A percentile compares a stretch with the other conserved stretches of the same genome.
These are phyloP conservation scores for Todus mexicanus DNA, from an alignment of 2,797 vertebrate species.

Conservation along the genomic window DNA sequence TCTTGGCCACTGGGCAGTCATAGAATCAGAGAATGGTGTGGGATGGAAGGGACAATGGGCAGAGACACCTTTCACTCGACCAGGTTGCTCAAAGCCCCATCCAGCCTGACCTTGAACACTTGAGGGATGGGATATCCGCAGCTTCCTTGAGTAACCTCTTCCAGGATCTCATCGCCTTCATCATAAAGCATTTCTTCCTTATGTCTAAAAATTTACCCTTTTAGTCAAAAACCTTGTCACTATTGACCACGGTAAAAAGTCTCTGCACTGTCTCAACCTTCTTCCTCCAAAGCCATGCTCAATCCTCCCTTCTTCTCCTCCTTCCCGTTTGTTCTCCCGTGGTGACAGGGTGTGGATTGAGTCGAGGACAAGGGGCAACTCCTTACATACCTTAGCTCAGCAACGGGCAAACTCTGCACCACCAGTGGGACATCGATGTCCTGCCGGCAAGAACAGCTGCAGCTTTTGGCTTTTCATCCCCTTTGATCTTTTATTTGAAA, in stretches of 20 bases:
- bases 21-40: neutral
- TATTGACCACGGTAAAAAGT: neutral
- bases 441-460: neutral
- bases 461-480: neutral
- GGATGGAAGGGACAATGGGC: neutral
- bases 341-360: accelerated
- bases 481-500: constrained; percentile 23
- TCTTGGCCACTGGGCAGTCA: neutral
- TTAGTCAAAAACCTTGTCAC: neutral
- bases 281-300: neutral
- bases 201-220: neutral
- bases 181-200: neutral
- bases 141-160: neutral
- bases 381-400: neutral
- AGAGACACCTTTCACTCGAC: neutral
- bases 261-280: neutral
- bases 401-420: neutral
- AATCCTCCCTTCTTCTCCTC: neutral
- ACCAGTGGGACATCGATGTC: accelerated
- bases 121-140: neutral
- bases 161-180: neutral
- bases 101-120: neutral
- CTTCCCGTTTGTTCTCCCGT: neutral
- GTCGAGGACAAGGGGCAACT: neutral
- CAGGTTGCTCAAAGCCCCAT: neutral